Evolutionary conservation across 2,113 vertebrate genomes (phyloP).

Genomic region (Salvelinus namaycush): DNA sequence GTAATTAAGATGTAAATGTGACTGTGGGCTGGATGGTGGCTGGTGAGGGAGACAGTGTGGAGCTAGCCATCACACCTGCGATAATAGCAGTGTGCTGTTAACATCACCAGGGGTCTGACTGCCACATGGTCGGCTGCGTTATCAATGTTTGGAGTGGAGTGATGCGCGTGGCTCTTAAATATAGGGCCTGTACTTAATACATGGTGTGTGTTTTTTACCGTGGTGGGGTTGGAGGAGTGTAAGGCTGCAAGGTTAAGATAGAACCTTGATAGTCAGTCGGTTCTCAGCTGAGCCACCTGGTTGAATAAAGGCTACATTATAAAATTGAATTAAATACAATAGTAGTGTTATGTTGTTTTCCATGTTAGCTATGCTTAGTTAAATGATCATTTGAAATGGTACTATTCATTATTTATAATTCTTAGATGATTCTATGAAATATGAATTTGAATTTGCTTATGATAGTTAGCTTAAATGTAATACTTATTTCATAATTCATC

Average conservation of each 20-base stretch:
- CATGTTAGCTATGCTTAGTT: background rate
- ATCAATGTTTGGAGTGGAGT: slow-evolving; percentile 66
- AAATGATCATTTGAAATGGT: background rate
- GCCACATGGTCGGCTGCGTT: slow-evolving; percentile 48
- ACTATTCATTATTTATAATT: background rate
- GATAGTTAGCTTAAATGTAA: no score
- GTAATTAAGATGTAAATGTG: slow-evolving; percentile 80
- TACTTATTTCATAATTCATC: no score
- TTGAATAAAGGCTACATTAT: slow-evolving; percentile 50
- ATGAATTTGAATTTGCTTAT: no score
- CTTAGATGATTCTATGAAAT: no score
- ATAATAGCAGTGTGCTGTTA: slow-evolving; percentile 68
- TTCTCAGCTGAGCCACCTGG: slow-evolving; percentile 57
- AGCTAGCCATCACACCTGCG: slow-evolving; percentile 72
- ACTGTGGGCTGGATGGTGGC: slow-evolving; percentile 49
- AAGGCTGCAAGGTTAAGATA: background rate
- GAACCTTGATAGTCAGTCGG: slow-evolving; percentile 26
- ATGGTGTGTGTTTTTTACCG: no score
- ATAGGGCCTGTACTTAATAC: slow-evolving; percentile 34
- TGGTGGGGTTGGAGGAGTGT: no score
- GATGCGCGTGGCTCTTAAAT: slow-evolving; percentile 62
- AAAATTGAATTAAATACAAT: background rate
- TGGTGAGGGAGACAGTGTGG: no score
- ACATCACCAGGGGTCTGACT: slow-evolving; percentile 67
- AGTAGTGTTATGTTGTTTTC: background rate